Conservation (phyloP, 1,140 invertebrate species). For the Philotrypesis tridentata region DNA sequence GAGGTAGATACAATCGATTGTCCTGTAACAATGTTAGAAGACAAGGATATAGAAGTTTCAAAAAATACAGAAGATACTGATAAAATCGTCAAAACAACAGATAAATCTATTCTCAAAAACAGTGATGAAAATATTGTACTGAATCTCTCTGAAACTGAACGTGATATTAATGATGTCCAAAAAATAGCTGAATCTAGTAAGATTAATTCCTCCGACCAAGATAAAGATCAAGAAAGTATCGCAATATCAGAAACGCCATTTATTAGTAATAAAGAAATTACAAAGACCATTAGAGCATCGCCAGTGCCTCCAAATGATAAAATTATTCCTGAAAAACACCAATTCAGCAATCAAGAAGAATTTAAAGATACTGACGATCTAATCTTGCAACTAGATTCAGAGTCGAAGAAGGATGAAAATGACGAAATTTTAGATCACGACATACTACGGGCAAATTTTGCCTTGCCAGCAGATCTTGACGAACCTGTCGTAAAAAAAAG, state of each 20-base stretch:
- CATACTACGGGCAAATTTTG: slow-evolving; percentile 42
- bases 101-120: not conserved
- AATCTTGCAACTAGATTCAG: not conserved
- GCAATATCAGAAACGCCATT: slow-evolving; percentile 24
- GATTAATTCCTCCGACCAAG: not conserved
- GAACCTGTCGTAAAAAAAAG: slow-evolving; percentile 33
- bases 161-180: not conserved
- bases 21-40: not conserved
- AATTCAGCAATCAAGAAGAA: not conserved
- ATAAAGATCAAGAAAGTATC: slow-evolving; percentile 31
- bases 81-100: not conserved
- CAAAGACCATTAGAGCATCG: slow-evolving; percentile 22
- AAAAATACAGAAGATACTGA: slow-evolving; percentile 9
- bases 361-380: not conserved
- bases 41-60: not conserved
- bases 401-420: slow-evolving; percentile 1
- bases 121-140: slow-evolving; percentile 45
- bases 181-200: not conserved
- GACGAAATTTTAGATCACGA: slow-evolving; percentile 27
- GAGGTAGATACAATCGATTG: slow-evolving; percentile 14
- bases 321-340: not conserved
- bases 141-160: slow-evolving; percentile 31
- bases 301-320: not conserved
- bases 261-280: slow-evolving; percentile 47
- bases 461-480: slow-evolving; percentile 50